These are phyloP conservation scores for Hyposoter dolosus DNA, from an alignment of 2,888 invertebrate genomes.

Conservation along the genomic window DNA sequence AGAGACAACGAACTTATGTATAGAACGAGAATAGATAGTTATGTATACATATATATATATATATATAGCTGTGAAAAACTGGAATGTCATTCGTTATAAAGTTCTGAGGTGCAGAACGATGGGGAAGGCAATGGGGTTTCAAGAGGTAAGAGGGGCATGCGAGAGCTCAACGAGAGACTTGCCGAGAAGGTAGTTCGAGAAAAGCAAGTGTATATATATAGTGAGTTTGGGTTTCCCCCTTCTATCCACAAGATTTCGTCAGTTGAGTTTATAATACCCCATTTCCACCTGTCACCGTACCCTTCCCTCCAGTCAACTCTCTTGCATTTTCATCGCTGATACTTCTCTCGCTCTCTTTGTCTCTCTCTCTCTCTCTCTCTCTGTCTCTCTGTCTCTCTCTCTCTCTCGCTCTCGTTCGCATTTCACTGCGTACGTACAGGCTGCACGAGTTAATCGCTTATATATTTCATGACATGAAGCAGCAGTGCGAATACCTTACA, in stretches of 20 bases:
- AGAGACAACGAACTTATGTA: slow-evolving; percentile 13
- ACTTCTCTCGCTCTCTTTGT: slow-evolving; percentile 19
- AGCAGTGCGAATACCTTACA: slow-evolving; percentile 41
- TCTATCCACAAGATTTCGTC: slow-evolving; percentile 51
- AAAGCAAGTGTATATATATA: slow-evolving; percentile 51
- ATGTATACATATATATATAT: slow-evolving; percentile 11
- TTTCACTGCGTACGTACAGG: slow-evolving; percentile 6
- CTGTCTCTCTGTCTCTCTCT: slow-evolving; percentile 9
- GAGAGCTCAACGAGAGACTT: slow-evolving; percentile 29
- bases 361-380: too few species aligned
- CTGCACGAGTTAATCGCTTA: slow-evolving; percentile 38
- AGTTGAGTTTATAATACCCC: slow-evolving; percentile 65
- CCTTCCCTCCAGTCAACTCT: slow-evolving; percentile 52
- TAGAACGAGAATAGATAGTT: slow-evolving; percentile 11
- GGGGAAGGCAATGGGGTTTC: slow-evolving; percentile 49
- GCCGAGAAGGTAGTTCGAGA: slow-evolving; percentile 51
- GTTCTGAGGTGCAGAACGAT: slow-evolving; percentile 72
- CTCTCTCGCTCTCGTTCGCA: slow-evolving; percentile 6
- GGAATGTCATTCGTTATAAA: slow-evolving; percentile 76
- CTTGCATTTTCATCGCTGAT: slow-evolving; percentile 48
- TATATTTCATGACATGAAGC: slow-evolving; percentile 26
- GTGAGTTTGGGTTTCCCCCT: slow-evolving; percentile 41
- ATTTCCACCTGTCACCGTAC: slow-evolving; percentile 63
- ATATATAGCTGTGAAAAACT: slow-evolving; percentile 43
- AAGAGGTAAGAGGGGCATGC: slow-evolving; percentile 15